Conservation (phyloP, 2,888 invertebrate species). For the Pocota personata region DNA sequence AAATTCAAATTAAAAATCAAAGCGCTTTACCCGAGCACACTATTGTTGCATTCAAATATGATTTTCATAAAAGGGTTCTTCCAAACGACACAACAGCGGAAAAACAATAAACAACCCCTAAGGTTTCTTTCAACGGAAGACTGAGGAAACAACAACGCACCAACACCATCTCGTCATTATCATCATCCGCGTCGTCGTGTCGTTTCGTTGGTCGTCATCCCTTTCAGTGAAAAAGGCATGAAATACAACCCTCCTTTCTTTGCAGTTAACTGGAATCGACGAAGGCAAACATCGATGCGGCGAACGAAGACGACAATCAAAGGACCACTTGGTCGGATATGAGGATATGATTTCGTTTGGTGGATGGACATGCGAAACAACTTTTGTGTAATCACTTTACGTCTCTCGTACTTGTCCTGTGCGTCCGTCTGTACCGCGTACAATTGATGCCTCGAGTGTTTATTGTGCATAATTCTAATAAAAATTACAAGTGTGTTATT, state of each 20-base stretch:
- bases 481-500: slow-evolving; percentile 53
- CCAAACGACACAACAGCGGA: slow-evolving; percentile 10
- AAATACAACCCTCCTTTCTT: slow-evolving; percentile 6
- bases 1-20: slow-evolving; percentile 66
- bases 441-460: slow-evolving; percentile 35
- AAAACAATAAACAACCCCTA: slow-evolving; percentile 53
- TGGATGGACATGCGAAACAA: slow-evolving; percentile 34
- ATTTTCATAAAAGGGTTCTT: slow-evolving; percentile 30
- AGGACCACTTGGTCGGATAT: slow-evolving; percentile 46
- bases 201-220: slow-evolving; percentile 8
- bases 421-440: background rate
- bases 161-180: slow-evolving; percentile 12
- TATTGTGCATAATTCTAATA: slow-evolving; percentile 59
- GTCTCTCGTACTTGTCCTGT: background rate
- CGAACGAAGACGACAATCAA: slow-evolving; percentile 31
- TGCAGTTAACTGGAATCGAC: slow-evolving; percentile 28
- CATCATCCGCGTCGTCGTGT: slow-evolving; percentile 10
- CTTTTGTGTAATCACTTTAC: slow-evolving; percentile 42
- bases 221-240: slow-evolving; percentile 15
- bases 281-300: slow-evolving; percentile 29
- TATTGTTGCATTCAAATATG: slow-evolving; percentile 49
- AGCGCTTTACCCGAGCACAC: slow-evolving; percentile 41
- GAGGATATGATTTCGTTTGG: slow-evolving; percentile 13
- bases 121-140: slow-evolving; percentile 29
- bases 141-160: slow-evolving; percentile 29